Conservation (phyloP, 2,113 vertebrate genomes). For the Myotis davidii region DNA sequence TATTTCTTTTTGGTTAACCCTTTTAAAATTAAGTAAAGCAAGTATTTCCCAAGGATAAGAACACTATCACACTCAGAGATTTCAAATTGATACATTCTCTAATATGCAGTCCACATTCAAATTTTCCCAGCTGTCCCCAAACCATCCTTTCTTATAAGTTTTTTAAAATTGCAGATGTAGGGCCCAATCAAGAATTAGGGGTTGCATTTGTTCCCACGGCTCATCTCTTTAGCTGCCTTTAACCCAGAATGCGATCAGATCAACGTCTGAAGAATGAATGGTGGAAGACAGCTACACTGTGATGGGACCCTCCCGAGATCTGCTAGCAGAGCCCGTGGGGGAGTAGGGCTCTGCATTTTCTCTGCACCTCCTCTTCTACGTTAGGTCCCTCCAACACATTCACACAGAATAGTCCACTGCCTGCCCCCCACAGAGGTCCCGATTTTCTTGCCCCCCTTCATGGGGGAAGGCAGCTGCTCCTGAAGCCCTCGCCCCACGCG, state of each 20-base stretch:
- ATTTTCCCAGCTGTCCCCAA: background rate
- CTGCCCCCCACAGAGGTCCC: accelerated
- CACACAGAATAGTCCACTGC: accelerated
- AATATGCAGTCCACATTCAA: background rate
- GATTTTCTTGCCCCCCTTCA: background rate
- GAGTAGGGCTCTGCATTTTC: background rate
- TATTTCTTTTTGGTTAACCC: background rate
- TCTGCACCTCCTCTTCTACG: background rate
- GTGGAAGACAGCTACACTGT: no score
- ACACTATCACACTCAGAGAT: background rate
- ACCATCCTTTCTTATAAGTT: background rate
- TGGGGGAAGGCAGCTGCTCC: background rate
- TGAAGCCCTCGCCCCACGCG: accelerated
- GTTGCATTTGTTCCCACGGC: accelerated
- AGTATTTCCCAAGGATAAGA: background rate
- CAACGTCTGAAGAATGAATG: background rate
- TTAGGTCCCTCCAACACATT: no score
- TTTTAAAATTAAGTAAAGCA: background rate
- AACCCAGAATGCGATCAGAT: background rate
- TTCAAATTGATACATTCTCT: background rate
- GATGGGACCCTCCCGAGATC: background rate
- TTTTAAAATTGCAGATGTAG: background rate
- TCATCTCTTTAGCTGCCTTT: background rate
- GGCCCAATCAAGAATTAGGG: background rate
- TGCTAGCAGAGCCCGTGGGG: background rate